Conservation (phyloP, 2,888 invertebrate species). For the Lymantria dispar region DNA sequence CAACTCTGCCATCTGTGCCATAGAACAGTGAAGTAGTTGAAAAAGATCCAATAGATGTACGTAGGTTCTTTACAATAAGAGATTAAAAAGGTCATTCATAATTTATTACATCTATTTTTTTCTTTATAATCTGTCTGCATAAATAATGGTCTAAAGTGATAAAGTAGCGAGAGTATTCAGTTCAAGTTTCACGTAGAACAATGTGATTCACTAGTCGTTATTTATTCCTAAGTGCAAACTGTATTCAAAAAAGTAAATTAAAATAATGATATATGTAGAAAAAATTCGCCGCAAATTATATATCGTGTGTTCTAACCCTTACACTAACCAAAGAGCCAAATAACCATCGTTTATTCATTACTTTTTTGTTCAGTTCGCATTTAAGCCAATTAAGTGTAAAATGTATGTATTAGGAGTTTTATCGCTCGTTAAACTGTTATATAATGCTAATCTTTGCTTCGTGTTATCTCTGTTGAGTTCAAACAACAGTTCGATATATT, state of each 20-base stretch:
- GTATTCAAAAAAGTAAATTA: background rate
- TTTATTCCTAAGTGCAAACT: too few species aligned
- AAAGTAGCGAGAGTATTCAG: too few species aligned
- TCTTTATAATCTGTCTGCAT: too few species aligned
- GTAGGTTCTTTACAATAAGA: too few species aligned
- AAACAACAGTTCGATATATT: background rate
- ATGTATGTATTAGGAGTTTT: slow-evolving; percentile 26
- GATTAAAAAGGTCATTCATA: too few species aligned
- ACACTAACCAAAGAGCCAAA: slow-evolving; percentile 7
- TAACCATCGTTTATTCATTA: slow-evolving; percentile 23
- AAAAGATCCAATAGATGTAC: too few species aligned
- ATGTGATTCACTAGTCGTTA: too few species aligned
- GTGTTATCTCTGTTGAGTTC: background rate
- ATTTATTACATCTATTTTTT: too few species aligned
- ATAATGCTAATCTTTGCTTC: slow-evolving; percentile 14
- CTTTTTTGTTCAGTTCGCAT: slow-evolving; percentile 21
- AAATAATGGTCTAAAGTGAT: too few species aligned
- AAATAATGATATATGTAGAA: background rate
- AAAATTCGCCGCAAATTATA: background rate
- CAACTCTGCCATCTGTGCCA: too few species aligned
- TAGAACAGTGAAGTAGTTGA: too few species aligned
- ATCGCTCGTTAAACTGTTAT: slow-evolving; percentile 20
- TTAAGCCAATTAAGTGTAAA: slow-evolving; percentile 27
- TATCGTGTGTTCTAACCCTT: background rate
- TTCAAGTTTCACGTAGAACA: too few species aligned